Evolutionary conservation across 92 coral and sea anemone genomes (phyloP).

Genomic region (Zoanthus solanderi): DNA sequence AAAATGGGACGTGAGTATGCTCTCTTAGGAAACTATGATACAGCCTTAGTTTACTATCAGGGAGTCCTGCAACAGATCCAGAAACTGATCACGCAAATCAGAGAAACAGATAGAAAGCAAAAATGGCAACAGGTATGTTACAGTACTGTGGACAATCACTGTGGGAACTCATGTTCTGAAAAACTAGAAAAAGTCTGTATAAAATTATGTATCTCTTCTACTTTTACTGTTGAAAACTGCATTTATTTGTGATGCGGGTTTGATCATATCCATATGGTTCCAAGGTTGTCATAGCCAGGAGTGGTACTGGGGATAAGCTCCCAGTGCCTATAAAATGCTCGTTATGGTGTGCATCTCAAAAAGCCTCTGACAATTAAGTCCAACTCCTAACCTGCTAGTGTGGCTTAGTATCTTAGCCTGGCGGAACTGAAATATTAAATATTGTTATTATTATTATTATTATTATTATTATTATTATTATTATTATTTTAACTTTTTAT

Average conservation of each 20-base stretch:
- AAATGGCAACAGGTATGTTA: slow-evolving; percentile 93
- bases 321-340: neutral
- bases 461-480: no score
- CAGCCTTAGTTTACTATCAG: slow-evolving; percentile 95
- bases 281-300: neutral
- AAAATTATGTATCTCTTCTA: no score
- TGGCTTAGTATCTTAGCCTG: neutral
- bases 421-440: neutral
- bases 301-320: neutral
- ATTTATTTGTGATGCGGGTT: no score
- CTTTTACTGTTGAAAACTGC: no score
- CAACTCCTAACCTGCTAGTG: neutral
- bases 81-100: slow-evolving; percentile 75
- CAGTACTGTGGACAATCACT: no score
- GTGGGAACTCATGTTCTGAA: no score
- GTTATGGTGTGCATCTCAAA: neutral
- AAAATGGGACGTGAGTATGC: slow-evolving; percentile 99
- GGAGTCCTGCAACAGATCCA: slow-evolving; percentile 96
- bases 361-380: neutral
- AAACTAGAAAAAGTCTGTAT: no score
- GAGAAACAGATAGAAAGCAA: slow-evolving; percentile 89
- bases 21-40: slow-evolving; percentile 95
- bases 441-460: no score
- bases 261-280: neutral
- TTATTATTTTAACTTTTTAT: no score